A percentile compares a stretch with the other conserved stretches of the same genome.
Conservation (phyloP, 2,888 invertebrate species). For the Zele albiditarsus region DNA sequence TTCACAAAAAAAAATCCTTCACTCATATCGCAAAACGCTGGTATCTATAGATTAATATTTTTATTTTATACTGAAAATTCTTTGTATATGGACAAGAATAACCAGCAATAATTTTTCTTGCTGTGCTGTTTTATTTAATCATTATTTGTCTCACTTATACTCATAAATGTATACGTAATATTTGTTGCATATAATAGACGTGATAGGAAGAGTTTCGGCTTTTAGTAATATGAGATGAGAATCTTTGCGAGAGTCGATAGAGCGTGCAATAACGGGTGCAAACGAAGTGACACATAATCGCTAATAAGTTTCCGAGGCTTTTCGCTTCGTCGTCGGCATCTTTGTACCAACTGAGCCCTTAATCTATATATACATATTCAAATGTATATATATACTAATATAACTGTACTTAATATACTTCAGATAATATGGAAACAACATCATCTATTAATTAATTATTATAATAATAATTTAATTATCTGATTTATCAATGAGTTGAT, state of each 20-base stretch:
- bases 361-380: conserved; percentile 25
- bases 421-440: no score
- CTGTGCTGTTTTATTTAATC: not conserved
- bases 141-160: not conserved
- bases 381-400: no score
- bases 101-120: not conserved
- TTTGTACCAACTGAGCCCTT: conserved; percentile 40
- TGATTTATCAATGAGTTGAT: no score
- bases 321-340: conserved; percentile 55
- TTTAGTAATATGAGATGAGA: not conserved
- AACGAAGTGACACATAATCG: conserved; percentile 63
- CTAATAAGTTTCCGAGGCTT: conserved; percentile 61
- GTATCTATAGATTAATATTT: not conserved
- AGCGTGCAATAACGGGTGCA: conserved; percentile 44
- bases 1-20: conserved; percentile 13
- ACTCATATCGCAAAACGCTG: not conserved
- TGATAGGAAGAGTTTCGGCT: not conserved
- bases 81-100: not conserved
- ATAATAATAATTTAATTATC: no score
- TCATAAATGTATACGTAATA: not conserved
- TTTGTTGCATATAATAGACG: not conserved
- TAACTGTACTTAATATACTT: not conserved
- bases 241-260: conserved; percentile 8
- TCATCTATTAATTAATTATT: no score
- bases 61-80: not conserved